A percentile compares a stretch with the other conserved stretches of the same genome.
These are phyloP conservation scores for Grallaria varia DNA, from an alignment of 2,113 vertebrate species.

Conservation along the genomic window DNA sequence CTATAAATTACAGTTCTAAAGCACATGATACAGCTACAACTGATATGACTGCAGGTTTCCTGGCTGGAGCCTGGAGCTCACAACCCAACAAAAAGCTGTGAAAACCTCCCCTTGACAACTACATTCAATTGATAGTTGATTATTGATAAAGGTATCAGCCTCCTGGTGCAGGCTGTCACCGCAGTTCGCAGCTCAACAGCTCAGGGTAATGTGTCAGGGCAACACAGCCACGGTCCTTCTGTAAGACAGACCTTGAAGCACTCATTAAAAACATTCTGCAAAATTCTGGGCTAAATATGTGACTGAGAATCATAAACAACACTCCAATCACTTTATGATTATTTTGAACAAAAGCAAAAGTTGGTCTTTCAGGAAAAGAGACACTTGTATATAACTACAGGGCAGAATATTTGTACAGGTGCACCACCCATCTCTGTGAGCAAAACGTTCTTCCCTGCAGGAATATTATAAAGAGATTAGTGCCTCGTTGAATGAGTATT, in stretches of 20 bases:
- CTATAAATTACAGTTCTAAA: neutral
- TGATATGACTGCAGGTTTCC: neutral
- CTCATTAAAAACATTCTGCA: neutral
- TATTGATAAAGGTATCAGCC: neutral
- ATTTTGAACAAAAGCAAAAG: neutral
- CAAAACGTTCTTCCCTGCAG: neutral
- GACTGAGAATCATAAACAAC: neutral
- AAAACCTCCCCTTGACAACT: neutral
- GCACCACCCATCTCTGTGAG: neutral
- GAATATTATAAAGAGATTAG: slow-evolving; percentile 15
- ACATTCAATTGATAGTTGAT: neutral
- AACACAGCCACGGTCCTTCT: neutral
- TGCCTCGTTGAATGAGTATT: slow-evolving; percentile 23
- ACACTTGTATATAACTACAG: neutral
- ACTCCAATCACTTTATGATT: neutral
- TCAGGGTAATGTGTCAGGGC: no score
- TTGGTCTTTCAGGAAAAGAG: neutral
- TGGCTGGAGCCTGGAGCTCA: neutral
- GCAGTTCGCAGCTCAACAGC: neutral
- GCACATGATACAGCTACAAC: neutral
- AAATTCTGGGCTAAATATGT: neutral
- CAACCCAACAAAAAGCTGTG: neutral
- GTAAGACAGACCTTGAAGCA: neutral
- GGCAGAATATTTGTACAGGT: neutral
- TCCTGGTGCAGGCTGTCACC: neutral